Evolutionary conservation across 2,113 vertebrate species (phyloP).

Genomic region (Myxocyprinus asiaticus): DNA sequence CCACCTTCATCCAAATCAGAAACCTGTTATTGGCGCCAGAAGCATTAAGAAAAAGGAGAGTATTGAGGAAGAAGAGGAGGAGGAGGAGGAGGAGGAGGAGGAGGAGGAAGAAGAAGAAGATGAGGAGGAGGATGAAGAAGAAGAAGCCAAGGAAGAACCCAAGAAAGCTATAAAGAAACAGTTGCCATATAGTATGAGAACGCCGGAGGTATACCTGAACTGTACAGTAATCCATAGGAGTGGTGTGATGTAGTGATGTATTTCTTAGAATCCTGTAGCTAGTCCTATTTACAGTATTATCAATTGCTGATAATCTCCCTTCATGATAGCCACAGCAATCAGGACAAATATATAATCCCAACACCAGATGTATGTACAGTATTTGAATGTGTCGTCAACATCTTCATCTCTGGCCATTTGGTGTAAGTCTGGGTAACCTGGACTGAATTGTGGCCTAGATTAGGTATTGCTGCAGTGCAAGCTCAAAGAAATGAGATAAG

Average conservation of each 20-base stretch:
- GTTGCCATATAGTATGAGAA: neutral
- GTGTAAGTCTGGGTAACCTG: neutral
- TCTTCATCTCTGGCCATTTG: constrained; percentile 9
- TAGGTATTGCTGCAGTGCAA: neutral
- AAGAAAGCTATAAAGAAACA: constrained; percentile 35
- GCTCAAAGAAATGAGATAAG: neutral
- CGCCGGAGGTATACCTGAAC: constrained; percentile 10
- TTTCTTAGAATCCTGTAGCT: constrained; percentile 2
- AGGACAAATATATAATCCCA: neutral
- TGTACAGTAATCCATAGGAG: neutral
- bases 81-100: neutral
- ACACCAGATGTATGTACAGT: constrained; percentile 12
- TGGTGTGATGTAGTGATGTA: neutral
- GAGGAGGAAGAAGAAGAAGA: constrained; percentile 15
- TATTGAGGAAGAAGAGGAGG: constrained; percentile 16
- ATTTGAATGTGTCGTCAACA: constrained; percentile 25
- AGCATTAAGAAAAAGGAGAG: constrained; percentile 43
- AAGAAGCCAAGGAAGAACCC: constrained; percentile 44
- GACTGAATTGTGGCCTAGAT: constrained; percentile 33
- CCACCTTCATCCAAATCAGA: constrained; percentile 44
- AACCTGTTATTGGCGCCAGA: constrained; percentile 37
- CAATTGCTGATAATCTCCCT: neutral
- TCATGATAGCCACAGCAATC: neutral
- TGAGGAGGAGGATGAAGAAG: constrained; percentile 48
- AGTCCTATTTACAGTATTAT: neutral